Base-by-base conservation (phyloP, 2,888 invertebrate species). In the Pristionchus mayeri region DNA sequence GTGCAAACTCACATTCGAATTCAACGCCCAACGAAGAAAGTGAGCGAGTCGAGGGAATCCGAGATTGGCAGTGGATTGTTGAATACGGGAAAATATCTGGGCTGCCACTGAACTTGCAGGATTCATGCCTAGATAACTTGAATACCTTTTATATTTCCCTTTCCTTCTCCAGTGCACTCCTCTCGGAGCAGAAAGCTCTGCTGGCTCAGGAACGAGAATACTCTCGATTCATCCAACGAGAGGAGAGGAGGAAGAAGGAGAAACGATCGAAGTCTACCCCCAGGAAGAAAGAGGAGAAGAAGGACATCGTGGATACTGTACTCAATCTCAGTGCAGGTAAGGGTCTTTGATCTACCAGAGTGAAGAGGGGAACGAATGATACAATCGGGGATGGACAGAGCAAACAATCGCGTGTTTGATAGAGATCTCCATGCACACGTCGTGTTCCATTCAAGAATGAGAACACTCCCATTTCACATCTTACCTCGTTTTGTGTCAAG, bases 261-360 rank as follows among this genome's bases (percentile, higher is more conserved):
- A 80, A 57, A 80, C 34, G 80, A 52, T 57, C 54, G 9, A 37
- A 57, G 24, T 54, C 80, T 11, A 16, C 24, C 0, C 57, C 80
- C 0, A 34, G 80, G 13, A 57, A 52, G 37, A 54, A 21, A 80
- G 40, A 57, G 24, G 54, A 57, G 40, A 57, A 37, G 24, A 57
- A 57, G 40, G 80, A 80, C 37, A 37, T 80, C 13, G 80, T 80
- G 21, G 80, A 80, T 80, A 80, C 80, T 40, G 80, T 80, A 54
- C 80, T 80, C 80, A 21, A 57, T 37, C 21, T 80, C 7, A 80
- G 80, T 50, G 80, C 80, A 30, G 57, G 80, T 80, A 9, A 30
- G n/a, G 30, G 27, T 76, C 76, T 71, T 30, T 63, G 63, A 63
- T 63, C 63, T 63, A 63, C 34, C 21, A 27, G 30, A 7, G 30